Conservation (phyloP, 2,113 vertebrate species). For the Athene cunicularia region DNA sequence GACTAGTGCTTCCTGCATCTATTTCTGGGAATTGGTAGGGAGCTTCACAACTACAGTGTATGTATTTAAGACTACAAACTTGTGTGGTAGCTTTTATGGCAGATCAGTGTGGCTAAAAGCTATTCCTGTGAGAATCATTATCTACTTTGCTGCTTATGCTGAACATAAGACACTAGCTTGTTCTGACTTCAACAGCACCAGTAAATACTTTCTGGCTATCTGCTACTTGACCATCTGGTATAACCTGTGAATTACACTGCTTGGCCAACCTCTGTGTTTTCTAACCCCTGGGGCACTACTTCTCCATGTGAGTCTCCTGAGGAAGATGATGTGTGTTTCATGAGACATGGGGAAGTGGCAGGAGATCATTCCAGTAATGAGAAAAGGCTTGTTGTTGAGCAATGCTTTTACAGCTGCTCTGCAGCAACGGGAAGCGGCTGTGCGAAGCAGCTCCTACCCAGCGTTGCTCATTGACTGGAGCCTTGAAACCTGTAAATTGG, state of each 20-base stretch:
- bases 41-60: neutral
- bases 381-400: neutral
- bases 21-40: neutral
- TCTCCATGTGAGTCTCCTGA: neutral
- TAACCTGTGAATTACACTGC: neutral
- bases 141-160: neutral
- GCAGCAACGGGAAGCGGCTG: neutral
- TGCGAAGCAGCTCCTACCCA: neutral
- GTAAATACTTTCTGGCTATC: neutral
- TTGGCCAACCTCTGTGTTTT: neutral
- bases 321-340: neutral
- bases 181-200: neutral
- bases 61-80: fast-evolving
- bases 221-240: neutral
- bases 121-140: neutral
- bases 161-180: neutral
- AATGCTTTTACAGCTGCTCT: neutral
- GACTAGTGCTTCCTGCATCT: neutral
- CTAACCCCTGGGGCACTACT: neutral
- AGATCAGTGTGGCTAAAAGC: neutral
- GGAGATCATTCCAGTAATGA: neutral
- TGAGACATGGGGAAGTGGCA: neutral
- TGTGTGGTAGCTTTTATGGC: neutral
- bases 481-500: neutral
- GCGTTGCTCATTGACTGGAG: neutral